Evolutionary conservation across 2,113 vertebrate species (phyloP).

Genomic region (Rhagologus leucostigma): DNA sequence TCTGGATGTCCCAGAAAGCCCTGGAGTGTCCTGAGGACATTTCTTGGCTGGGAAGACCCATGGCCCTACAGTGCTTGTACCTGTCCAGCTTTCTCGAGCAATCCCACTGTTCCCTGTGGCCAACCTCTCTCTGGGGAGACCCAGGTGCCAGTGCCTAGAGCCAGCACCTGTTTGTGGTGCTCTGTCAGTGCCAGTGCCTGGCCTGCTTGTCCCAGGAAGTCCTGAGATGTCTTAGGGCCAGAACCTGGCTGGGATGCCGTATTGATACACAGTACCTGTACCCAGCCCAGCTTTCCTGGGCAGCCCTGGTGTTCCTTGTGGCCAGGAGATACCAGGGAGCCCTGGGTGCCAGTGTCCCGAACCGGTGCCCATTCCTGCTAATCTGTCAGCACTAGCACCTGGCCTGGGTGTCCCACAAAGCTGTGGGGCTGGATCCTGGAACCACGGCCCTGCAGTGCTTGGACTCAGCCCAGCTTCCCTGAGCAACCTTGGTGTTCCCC

Average conservation of each 20-base stretch:
- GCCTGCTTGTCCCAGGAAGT: not conserved
- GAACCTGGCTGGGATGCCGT: not conserved
- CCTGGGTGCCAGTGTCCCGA: rapidly evolving
- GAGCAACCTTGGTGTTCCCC: not conserved
- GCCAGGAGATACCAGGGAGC: not conserved
- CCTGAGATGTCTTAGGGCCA: not conserved
- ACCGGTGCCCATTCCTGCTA: not conserved
- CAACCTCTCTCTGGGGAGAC: not conserved
- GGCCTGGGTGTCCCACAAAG: not conserved
- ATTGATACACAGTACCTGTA: not conserved
- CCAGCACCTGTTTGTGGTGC: not conserved
- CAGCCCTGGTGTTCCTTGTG: not conserved
- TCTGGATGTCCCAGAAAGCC: not conserved
- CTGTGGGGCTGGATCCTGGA: not conserved
- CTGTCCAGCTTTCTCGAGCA: not conserved
- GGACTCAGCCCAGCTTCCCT: not conserved
- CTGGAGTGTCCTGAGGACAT: not conserved
- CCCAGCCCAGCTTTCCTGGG: not conserved
- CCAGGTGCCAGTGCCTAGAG: not conserved
- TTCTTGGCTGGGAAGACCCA: not conserved
- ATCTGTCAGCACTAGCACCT: not conserved
- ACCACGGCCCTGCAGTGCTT: not conserved
- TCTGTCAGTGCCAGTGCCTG: not conserved
- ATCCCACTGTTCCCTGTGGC: not conserved
- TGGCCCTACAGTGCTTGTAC: not conserved